Percentiles rank a stretch among this genome's conserved stretches.
Evolutionary conservation across 37 sponge, comb jelly and placozoan genomes (phyloP).

Genomic region (Cliona cf. orientalis): DNA sequence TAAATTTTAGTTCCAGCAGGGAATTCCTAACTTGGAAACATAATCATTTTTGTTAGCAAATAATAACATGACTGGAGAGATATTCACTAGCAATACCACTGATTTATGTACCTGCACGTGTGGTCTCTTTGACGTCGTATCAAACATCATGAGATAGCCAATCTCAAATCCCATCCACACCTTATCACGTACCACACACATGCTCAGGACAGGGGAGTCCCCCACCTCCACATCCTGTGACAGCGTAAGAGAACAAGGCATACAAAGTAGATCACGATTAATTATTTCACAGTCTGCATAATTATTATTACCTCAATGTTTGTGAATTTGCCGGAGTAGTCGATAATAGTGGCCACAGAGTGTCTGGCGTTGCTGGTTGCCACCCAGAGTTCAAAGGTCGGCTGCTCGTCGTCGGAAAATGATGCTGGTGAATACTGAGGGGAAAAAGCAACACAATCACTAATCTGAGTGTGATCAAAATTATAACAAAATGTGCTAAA

Average conservation of each 20-base stretch:
- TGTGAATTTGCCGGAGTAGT: slow-evolving; percentile 52
- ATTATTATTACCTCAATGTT: slow-evolving; percentile 66
- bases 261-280: too few species aligned
- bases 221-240: slow-evolving; percentile 73
- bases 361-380: slow-evolving; percentile 36
- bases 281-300: too few species aligned
- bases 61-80: neutral
- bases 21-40: too few species aligned
- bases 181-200: slow-evolving; percentile 42
- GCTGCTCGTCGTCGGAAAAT: slow-evolving; percentile 29
- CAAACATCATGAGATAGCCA: slow-evolving; percentile 71
- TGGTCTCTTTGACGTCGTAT: slow-evolving; percentile 39
- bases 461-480: too few species aligned
- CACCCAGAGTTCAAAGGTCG: slow-evolving; percentile 63
- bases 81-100: neutral
- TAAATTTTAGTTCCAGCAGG: too few species aligned
- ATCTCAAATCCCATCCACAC: slow-evolving; percentile 89
- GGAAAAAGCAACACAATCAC: too few species aligned
- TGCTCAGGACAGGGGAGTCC: slow-evolving; percentile 57
- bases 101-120: slow-evolving; percentile 40
- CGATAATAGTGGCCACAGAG: slow-evolving; percentile 51
- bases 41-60: too few species aligned
- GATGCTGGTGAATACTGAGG: too few species aligned
- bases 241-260: too few species aligned
- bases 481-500: too few species aligned